Evolutionary conservation across 2,113 vertebrate genomes (phyloP).

Genomic region (Gobiocypris rarus): DNA sequence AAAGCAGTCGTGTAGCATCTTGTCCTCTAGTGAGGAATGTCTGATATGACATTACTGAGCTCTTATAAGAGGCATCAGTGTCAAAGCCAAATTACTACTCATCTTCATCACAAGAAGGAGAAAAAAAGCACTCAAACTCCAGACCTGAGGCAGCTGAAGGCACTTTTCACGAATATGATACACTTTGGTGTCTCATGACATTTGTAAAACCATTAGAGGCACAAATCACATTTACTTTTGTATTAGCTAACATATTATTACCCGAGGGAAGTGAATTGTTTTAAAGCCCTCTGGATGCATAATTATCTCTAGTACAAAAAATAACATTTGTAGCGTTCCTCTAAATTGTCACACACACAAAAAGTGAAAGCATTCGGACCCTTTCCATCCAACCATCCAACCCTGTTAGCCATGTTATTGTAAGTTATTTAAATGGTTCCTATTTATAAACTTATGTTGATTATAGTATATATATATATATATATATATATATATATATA

Average conservation of each 20-base stretch:
- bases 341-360: not conserved
- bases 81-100: slow-evolving; percentile 9
- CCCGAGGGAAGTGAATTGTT: not conserved
- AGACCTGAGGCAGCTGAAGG: not conserved
- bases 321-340: not conserved
- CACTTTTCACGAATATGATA: not conserved
- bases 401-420: too few relatives aligned
- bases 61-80: slow-evolving; percentile 21
- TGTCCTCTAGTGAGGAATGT: slow-evolving; percentile 18
- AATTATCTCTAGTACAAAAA: not conserved
- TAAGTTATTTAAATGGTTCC: too few relatives aligned
- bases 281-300: not conserved
- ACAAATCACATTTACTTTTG: not conserved
- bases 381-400: not conserved
- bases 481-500: too few relatives aligned
- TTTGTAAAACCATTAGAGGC: slow-evolving; percentile 1
- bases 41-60: not conserved
- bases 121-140: not conserved
- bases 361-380: not conserved
- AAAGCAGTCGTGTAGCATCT: slow-evolving; percentile 12
- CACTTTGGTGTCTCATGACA: slow-evolving; percentile 4
- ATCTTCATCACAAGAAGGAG: slow-evolving; percentile 11
- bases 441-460: too few relatives aligned
- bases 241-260: not conserved
- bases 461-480: too few relatives aligned